Conservation (phyloP, 2,797 vertebrate genomes). For the Denticeps clupeoides region DNA sequence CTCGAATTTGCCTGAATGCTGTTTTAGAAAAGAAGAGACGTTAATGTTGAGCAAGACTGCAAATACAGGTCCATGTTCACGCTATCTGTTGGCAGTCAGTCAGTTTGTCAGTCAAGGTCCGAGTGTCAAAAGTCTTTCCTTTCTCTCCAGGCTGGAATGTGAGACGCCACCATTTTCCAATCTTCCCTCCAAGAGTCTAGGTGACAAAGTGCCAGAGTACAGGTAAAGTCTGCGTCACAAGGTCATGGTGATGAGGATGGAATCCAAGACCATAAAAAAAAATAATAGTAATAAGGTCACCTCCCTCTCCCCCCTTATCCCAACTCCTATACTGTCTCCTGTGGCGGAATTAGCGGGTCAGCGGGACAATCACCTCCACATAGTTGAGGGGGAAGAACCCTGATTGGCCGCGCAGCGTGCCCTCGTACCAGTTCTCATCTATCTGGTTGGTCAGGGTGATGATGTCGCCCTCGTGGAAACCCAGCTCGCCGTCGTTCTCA, state of each 20-base stretch:
- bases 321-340: too few species aligned
- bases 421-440: conserved; percentile 98
- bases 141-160: conserved; percentile 40
- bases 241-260: conserved; percentile 27
- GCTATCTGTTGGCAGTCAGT: neutral
- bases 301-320: too few species aligned
- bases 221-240: conserved; percentile 29
- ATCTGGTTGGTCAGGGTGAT: conserved; percentile 98
- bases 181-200: conserved; percentile 30
- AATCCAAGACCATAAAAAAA: too few species aligned
- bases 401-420: conserved; percentile 84
- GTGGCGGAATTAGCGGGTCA: conserved; percentile 69
- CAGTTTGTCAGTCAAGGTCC: conserved; percentile 12
- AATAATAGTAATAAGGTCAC: too few species aligned
- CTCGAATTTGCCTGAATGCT: too few species aligned
- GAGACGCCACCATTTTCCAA: conserved; percentile 34
- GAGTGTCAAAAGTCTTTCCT: conserved; percentile 11
- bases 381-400: conserved; percentile 99
- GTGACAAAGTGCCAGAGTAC: conserved; percentile 44
- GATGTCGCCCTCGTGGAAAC: conserved; percentile 89
- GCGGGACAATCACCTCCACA: conserved; percentile 84
- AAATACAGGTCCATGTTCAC: conserved; percentile 4
- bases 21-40: too few species aligned
- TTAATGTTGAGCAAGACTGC: too few species aligned
- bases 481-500: conserved; percentile 92